phyloP scores from a whole-genome alignment of 2,113 vertebrate genomes.

The Romanogobio albipinnatus region DNA sequence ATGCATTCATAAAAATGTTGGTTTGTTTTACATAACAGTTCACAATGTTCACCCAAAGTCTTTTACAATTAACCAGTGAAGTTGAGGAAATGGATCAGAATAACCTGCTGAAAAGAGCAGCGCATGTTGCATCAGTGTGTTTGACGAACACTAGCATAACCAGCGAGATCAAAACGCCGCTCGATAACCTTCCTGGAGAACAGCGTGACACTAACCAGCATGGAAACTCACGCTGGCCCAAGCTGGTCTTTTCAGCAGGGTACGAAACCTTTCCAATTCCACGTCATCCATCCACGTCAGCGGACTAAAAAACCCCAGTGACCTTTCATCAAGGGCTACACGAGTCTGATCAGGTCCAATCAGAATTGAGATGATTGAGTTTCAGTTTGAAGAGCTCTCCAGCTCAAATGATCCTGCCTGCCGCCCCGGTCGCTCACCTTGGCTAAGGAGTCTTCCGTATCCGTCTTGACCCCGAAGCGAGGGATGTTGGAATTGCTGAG shows the following conservation, averaged over 20 bases:
- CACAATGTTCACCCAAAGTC: no score
- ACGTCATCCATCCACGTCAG: background rate
- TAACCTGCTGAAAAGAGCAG: background rate
- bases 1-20: background rate
- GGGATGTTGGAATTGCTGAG: slow-evolving; percentile 87
- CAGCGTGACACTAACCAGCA: slow-evolving; percentile 1
- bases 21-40: background rate
- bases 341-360: slow-evolving; percentile 24
- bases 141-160: background rate
- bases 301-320: background rate
- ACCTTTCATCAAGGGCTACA: slow-evolving; percentile 13
- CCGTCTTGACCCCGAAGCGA: slow-evolving; percentile 86
- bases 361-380: background rate
- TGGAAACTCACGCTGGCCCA: background rate
- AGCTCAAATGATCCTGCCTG: background rate
- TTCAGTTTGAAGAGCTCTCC: slow-evolving; percentile 5
- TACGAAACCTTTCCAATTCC: background rate
- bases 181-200: background rate
- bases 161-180: background rate
- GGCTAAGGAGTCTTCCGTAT: slow-evolving; percentile 84
- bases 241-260: slow-evolving; percentile 22
- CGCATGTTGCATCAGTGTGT: background rate
- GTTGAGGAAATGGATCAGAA: background rate
- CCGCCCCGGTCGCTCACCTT: slow-evolving; percentile 70
- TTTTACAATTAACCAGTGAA: background rate